These are phyloP conservation scores for Nibea albiflora DNA, from an alignment of 2,113 vertebrate species.

Conservation along the genomic window DNA sequence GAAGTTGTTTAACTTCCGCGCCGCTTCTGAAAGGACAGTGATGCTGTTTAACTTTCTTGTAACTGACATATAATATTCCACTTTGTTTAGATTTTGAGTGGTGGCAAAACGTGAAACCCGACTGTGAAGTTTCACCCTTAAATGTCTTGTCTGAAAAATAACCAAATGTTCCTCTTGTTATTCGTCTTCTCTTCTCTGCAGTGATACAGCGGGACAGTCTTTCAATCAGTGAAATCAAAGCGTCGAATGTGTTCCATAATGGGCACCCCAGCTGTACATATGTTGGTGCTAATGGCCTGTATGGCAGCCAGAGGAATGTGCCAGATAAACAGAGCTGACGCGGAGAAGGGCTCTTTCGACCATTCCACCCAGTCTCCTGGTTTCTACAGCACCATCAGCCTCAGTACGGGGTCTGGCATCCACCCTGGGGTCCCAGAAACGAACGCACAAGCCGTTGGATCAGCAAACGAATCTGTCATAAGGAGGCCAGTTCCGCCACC, in stretches of 20 bases:
- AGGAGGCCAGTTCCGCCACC: conserved; percentile 30
- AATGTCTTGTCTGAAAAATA: conserved; percentile 16
- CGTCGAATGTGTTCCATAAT: conserved; percentile 68
- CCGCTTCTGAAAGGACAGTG: conserved; percentile 50
- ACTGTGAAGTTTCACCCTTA: not conserved
- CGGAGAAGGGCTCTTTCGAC: conserved; percentile 29
- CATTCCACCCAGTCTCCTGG: conserved; percentile 60
- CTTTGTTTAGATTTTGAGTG: conserved; percentile 7
- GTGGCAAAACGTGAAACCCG: not conserved
- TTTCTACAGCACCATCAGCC: conserved; percentile 61
- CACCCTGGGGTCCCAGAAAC: not conserved
- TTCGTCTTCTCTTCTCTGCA: conserved; percentile 49
- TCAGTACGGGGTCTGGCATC: not conserved
- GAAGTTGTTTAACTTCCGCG: conserved; percentile 56
- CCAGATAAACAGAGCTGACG: conserved; percentile 73
- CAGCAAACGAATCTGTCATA: conserved; percentile 32
- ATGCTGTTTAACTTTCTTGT: conserved; percentile 56
- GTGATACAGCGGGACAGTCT: conserved; percentile 57
- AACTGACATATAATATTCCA: conserved; percentile 34
- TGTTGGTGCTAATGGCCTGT: conserved; percentile 79
- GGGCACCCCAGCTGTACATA: conserved; percentile 57
- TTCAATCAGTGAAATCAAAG: conserved; percentile 71
- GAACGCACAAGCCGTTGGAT: conserved; percentile 1
- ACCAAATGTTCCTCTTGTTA: not conserved
- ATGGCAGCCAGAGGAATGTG: conserved; percentile 80